Evolutionary conservation across 2,797 vertebrate genomes (phyloP).

Genomic region (Phalanger gymnotis): DNA sequence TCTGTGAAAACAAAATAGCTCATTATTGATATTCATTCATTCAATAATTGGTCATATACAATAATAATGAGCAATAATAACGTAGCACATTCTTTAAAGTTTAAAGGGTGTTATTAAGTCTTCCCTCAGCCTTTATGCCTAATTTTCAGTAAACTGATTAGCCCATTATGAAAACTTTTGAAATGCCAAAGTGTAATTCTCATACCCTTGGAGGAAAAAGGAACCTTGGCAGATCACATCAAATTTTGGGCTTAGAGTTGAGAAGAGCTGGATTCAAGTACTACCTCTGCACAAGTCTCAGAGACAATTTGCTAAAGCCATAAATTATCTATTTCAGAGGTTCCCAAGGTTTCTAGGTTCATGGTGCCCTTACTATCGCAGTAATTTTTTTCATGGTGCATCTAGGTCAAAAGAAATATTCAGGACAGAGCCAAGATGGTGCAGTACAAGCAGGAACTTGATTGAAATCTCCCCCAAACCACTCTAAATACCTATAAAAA

Average conservation of each 20-base stretch:
- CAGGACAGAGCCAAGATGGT: no score
- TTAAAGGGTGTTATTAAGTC: background rate
- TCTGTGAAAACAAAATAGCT: background rate
- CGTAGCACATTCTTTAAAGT: slow-evolving; percentile 1
- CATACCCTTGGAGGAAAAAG: background rate
- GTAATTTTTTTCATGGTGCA: background rate
- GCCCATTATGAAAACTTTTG: background rate
- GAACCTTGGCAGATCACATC: background rate
- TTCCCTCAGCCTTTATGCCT: background rate
- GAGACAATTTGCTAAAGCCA: background rate
- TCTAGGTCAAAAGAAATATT: background rate
- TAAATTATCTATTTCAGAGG: background rate
- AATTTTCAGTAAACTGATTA: background rate
- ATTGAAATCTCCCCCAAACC: no score
- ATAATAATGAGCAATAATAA: background rate
- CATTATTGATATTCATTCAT: background rate
- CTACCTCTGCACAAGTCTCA: background rate
- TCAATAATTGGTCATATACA: background rate
- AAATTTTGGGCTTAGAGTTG: background rate
- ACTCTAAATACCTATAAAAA: no score
- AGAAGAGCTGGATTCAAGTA: background rate
- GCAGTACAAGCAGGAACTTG: no score
- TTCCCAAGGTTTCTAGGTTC: background rate
- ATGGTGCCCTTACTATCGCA: background rate
- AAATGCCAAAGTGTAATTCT: background rate